Base-by-base conservation (phyloP, 2,888 invertebrate species). In the Trypoxylon attenuatum region DNA sequence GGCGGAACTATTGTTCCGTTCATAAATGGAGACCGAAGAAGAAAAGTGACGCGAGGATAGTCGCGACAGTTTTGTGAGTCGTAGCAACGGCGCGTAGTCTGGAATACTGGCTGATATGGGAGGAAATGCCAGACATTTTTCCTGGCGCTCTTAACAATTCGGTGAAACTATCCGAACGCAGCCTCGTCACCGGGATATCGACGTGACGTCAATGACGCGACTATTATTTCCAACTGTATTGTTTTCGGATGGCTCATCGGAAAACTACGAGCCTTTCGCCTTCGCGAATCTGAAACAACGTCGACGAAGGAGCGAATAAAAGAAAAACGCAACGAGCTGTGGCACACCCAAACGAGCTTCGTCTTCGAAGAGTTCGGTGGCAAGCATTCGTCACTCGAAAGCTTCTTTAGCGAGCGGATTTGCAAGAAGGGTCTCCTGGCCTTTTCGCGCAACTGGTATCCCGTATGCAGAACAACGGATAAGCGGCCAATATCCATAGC, bases 251-350 rank as follows among this genome's bases (percentile, higher is more conserved):
- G 69, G 71, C 74, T 74, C 69, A n/a, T 62, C 60, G 39, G 60
- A 60, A 21, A 73, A 56, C 53, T 57, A 64, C 58, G 60, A 64
- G 50, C 27, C 56, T 70, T 73, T 73, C 68, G 64, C 68, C 64
- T 67, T 53, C 49, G 68, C 70, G 64, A 61, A 64, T 50, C 46
- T 56, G 50, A 54, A 52, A 57, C 68, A 58, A 63, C 54, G n/a
- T n/a, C 53, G 58, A 41, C 64, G 58, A 56, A 5, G 69, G 69
- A 71, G 69, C 74, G 66, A 74, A 74, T 71, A 76, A 75, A 74
- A 77, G 68, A 73, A 71, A 73, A 71, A 76, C 70, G 71, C 74
- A 76, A 59, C 51, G 53, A 45, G 60, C 66, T n/a, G n/a, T n/a
- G n/a, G n/a, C 69, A 71, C 75, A 69, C 71, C 61, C 69, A 70